Base-by-base conservation (phyloP, 2,888 invertebrate genomes). In the Escarpia spicata region DNA sequence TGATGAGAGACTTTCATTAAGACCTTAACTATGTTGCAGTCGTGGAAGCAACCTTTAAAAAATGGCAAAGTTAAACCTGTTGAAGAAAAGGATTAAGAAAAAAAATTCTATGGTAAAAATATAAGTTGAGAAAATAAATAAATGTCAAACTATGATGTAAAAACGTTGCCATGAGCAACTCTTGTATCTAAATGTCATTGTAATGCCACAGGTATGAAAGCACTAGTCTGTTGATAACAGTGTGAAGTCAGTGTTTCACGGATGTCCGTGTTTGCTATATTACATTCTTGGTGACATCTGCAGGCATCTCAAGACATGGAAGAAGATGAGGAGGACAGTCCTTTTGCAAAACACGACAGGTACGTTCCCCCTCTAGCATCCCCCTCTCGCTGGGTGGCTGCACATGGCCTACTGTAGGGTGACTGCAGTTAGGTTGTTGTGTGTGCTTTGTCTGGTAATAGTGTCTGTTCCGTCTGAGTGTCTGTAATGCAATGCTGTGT, bases 291-390 rank as follows among this genome's bases (percentile, higher is more conserved):
- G 19, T 75, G 75, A 26, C 26, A 19, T 75, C 19, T 75, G 19
- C 90, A 92, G 91, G 91, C 90, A 43, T 92, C 92, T 43, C 93
- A 93, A 45, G 92, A 93, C 45, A 93, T 92, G 26, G 93, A 92
- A 43, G 94, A 93, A 31, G 93, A 93, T 26, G 93, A 93, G 15
- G 96, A 96, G 15, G 91, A 91, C 91, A 91, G 91, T 92, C 96
- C 96, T 4, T 96, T 96, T 95, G 95, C 95, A 90, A 95, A 95
- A 93, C 96, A 96, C 93, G 96, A 96, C 94, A 96, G 96, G 96
- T 96, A 93, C 31, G 92, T 52, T 52, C 52, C 52, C 52, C 8
- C 52, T 52, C 52, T 52, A 52, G 1, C 2, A 9, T 52, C 52
- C 6, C 52, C 52, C 52, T 12, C 37, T 9, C 1, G 52, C 52